phyloP scores from a whole-genome alignment of 2,888 invertebrate species.

The Hirtodrosophila cameraria region DNA sequence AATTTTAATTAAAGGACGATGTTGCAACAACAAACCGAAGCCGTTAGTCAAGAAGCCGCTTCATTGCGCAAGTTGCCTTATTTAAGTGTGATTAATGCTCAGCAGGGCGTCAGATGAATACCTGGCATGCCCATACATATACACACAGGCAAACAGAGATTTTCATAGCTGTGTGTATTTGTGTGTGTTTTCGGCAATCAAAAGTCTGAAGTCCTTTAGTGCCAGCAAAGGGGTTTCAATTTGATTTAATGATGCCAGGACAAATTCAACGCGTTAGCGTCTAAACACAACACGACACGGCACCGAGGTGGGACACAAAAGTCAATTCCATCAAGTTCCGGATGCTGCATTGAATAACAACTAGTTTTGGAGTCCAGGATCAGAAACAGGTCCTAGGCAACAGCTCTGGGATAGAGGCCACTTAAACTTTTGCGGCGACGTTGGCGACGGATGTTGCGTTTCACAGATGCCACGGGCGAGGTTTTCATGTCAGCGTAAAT shows the following conservation, averaged over 20 bases:
- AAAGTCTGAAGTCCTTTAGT: slow-evolving; percentile 62
- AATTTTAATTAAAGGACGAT: slow-evolving; percentile 57
- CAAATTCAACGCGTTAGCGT: slow-evolving; percentile 71
- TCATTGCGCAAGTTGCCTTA: slow-evolving; percentile 48
- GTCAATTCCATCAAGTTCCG: slow-evolving; percentile 78
- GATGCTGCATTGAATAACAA: slow-evolving; percentile 77
- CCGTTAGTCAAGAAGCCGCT: slow-evolving; percentile 45
- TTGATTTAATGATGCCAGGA: slow-evolving; percentile 77
- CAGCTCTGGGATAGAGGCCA: slow-evolving; percentile 45
- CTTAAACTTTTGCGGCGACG: slow-evolving; percentile 62
- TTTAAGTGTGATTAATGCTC: slow-evolving; percentile 73
- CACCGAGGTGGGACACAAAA: slow-evolving; percentile 57
- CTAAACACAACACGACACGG: slow-evolving; percentile 36
- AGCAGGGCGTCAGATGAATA: slow-evolving; percentile 55
- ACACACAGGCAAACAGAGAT: slow-evolving; percentile 6
- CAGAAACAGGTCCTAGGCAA: slow-evolving; percentile 5
- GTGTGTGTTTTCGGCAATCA: slow-evolving; percentile 62
- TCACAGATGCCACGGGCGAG: slow-evolving; percentile 70
- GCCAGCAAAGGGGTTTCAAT: slow-evolving; percentile 73
- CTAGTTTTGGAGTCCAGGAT: slow-evolving; percentile 53
- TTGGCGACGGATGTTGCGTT: slow-evolving; percentile 65
- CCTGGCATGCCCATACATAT: slow-evolving; percentile 37
- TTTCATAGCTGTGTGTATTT: slow-evolving; percentile 3
- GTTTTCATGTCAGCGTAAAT: slow-evolving; percentile 77
- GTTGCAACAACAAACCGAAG: slow-evolving; percentile 37